Percentiles rank a stretch among this genome's conserved stretches.
Evolutionary conservation across 2,888 invertebrate genomes (phyloP).

Genomic region (Amphipyra tragopoginis): DNA sequence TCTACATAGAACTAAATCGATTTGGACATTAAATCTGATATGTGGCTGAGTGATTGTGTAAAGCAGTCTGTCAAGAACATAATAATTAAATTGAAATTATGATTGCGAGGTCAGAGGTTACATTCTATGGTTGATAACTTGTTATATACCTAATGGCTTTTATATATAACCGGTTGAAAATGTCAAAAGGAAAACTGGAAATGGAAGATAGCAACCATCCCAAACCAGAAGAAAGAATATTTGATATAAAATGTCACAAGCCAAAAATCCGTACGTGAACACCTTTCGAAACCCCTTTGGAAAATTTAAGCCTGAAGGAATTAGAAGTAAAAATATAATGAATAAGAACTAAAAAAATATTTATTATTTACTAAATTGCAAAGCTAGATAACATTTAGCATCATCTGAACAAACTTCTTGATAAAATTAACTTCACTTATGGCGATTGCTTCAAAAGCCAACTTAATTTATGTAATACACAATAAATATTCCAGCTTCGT

Average conservation of each 20-base stretch:
- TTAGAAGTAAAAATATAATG: no score
- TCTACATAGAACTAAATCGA: background rate
- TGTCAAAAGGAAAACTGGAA: slow-evolving; percentile 1
- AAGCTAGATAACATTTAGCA: background rate
- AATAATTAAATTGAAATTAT: slow-evolving; percentile 8
- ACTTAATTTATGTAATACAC: slow-evolving; percentile 22
- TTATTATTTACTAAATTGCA: background rate
- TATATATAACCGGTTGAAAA: slow-evolving; percentile 5
- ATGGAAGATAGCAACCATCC: no score
- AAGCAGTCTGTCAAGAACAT: background rate
- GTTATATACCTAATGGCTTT: background rate
- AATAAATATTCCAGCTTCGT: slow-evolving; percentile 57
- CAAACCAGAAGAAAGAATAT: no score
- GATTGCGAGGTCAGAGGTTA: slow-evolving; percentile 13
- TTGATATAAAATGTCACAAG: no score
- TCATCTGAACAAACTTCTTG: background rate
- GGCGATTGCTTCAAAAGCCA: slow-evolving; percentile 8
- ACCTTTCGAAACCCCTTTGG: no score
- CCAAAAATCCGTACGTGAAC: no score
- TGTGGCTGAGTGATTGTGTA: background rate
- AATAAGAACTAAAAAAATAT: no score
- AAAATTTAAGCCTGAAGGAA: no score
- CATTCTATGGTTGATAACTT: background rate
- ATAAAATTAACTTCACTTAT: slow-evolving; percentile 5
- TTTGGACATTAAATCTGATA: background rate